Evolutionary conservation across 2,888 invertebrate genomes (phyloP).

Genomic region (Drosophila melanosoma): DNA sequence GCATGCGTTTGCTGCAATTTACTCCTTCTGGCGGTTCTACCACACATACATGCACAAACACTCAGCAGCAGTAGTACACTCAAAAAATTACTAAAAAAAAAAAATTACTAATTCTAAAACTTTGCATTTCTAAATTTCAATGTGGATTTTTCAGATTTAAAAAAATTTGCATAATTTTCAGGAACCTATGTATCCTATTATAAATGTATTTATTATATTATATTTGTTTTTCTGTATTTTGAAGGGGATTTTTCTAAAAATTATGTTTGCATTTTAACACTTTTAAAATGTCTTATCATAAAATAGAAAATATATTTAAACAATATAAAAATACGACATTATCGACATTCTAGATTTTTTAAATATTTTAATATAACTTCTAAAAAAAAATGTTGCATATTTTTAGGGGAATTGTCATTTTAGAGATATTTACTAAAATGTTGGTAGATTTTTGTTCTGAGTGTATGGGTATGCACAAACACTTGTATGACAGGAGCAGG

Average conservation of each 20-base stretch:
- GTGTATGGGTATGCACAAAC: neutral
- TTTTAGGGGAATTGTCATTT: neutral
- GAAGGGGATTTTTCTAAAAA: neutral
- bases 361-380: neutral
- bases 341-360: neutral
- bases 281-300: neutral
- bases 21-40: slow-evolving; percentile 4
- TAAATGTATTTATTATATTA: neutral
- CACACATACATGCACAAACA: neutral
- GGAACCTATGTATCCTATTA: neutral
- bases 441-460: neutral
- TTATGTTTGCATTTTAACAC: neutral
- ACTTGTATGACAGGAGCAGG: slow-evolving; percentile 1
- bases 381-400: neutral
- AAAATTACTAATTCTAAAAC: too few relatives aligned
- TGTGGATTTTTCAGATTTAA: neutral
- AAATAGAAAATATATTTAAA: neutral
- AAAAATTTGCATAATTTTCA: neutral
- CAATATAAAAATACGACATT: neutral
- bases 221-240: neutral
- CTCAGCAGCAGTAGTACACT: neutral
- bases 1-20: slow-evolving; percentile 12
- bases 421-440: neutral
- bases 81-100: neutral
- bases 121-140: neutral